These are phyloP conservation scores for Sphaerophoria rueppellii DNA, from an alignment of 2,888 invertebrate species.

Conservation along the genomic window DNA sequence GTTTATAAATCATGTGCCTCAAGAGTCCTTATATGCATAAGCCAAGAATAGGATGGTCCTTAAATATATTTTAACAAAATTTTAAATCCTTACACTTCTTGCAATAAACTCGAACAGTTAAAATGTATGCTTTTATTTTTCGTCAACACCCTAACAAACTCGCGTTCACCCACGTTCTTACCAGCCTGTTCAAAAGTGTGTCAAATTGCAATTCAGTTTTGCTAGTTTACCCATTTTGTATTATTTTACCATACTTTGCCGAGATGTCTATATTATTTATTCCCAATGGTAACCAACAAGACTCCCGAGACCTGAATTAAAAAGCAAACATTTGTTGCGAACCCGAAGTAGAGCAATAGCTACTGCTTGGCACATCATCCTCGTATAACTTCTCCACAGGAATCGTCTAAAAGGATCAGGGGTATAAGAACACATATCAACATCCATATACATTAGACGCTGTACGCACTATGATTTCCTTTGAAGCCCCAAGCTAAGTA, in stretches of 20 bases:
- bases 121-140: neutral
- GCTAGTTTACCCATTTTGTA: conserved; percentile 28
- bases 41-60: too few species aligned
- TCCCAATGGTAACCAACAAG: conserved; percentile 12
- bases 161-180: neutral
- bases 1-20: conserved; percentile 67
- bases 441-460: conserved; percentile 1
- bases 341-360: too few species aligned
- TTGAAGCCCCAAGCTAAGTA: neutral
- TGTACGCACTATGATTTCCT: neutral
- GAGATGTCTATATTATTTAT: conserved; percentile 24
- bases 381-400: conserved; percentile 42
- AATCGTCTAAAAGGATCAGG: conserved; percentile 29
- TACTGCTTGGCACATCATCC: conserved; percentile 45
- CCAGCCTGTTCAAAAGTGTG: neutral
- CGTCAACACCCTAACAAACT: neutral
- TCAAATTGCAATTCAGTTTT: conserved; percentile 61
- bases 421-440: neutral
- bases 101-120: neutral
- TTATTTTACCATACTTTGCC: conserved; percentile 38
- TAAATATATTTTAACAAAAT: too few species aligned
- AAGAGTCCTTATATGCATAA: conserved; percentile 2
- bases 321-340: neutral
- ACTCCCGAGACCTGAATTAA: conserved; percentile 22
- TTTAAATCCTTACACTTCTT: too few species aligned